A percentile compares a stretch with the other conserved stretches of the same genome.
Conservation (phyloP, 2,113 vertebrate species). For the Bucco capensis region DNA sequence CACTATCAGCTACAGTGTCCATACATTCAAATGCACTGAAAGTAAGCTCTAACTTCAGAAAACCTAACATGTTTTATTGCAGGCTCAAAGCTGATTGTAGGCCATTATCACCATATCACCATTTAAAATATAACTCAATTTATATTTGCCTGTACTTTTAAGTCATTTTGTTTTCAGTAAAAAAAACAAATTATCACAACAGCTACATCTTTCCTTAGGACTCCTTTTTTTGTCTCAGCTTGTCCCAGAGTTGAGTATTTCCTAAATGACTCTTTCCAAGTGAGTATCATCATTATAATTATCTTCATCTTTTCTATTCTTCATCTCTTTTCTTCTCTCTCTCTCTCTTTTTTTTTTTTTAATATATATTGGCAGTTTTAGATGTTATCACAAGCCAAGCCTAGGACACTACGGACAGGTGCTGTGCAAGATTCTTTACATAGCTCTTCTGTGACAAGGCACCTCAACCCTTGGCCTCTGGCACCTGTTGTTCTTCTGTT, state of each 20-base stretch:
- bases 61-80: background rate
- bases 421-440: constrained; percentile 22
- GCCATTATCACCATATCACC: background rate
- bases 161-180: background rate
- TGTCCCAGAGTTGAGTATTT: background rate
- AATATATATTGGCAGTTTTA: background rate
- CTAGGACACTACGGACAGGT: background rate
- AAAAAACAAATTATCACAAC: background rate
- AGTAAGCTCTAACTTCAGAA: background rate
- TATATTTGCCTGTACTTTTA: background rate
- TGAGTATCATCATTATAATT: background rate
- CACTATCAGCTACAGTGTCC: background rate
- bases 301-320: background rate
- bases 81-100: background rate
- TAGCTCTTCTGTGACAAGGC: background rate
- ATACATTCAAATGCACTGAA: background rate
- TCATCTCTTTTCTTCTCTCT: background rate
- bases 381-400: background rate
- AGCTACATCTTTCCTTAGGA: background rate
- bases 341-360: accelerated
- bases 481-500: background rate
- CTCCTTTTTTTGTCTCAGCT: background rate
- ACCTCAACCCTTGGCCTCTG: background rate
- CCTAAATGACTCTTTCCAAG: background rate
- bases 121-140: background rate